Evolutionary conservation across 2,797 vertebrate genomes (phyloP).

Genomic region (Cephalopachus bancanus): DNA sequence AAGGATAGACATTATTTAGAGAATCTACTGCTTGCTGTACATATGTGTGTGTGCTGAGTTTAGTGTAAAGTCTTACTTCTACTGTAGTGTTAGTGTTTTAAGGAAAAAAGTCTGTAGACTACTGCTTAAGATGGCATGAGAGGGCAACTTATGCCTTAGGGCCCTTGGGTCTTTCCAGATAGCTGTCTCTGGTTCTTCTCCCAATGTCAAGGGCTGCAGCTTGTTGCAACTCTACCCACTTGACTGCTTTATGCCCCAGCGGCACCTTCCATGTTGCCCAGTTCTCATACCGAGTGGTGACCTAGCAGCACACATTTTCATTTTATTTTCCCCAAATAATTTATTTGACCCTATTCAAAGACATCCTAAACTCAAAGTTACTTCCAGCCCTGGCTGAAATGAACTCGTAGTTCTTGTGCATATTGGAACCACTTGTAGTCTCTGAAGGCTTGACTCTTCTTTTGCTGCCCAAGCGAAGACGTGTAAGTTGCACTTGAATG

Average conservation of each 20-base stretch:
- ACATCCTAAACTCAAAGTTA: not conserved
- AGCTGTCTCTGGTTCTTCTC: not conserved
- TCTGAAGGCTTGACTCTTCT: not conserved
- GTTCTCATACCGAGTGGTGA: accelerated
- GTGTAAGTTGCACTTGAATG: not conserved
- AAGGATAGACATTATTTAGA: not conserved
- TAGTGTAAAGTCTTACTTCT: not conserved
- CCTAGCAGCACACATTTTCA: too few species aligned
- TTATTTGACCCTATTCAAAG: not conserved
- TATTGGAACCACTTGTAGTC: not conserved
- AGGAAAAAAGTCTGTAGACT: not conserved
- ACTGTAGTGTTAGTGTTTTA: not conserved
- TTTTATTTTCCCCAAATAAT: not conserved
- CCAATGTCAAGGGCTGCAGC: not conserved
- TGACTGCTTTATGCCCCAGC: not conserved
- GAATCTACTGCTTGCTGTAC: not conserved
- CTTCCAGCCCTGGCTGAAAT: not conserved
- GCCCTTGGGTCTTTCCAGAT: not conserved
- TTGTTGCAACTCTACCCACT: not conserved
- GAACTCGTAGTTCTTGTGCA: not conserved
- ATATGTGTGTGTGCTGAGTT: not conserved
- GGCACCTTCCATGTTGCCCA: not conserved
- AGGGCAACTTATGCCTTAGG: not conserved
- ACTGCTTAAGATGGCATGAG: not conserved
- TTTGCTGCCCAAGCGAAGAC: not conserved